These are phyloP conservation scores for Sebastes kiyomatsui DNA, from an alignment of 2,797 vertebrate genomes.

Conservation along the genomic window DNA sequence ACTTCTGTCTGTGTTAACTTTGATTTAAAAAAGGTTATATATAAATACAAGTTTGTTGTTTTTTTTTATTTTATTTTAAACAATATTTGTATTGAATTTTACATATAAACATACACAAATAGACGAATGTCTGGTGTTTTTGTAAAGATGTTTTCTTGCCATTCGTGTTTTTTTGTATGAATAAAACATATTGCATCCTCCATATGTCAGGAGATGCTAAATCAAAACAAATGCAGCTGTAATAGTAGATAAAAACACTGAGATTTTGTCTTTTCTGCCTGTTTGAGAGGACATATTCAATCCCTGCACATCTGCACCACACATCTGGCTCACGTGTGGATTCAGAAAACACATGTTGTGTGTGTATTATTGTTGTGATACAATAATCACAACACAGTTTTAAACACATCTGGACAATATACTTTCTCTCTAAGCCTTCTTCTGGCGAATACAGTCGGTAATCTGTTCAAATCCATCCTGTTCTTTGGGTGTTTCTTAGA, in stretches of 20 bases:
- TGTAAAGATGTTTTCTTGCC: background rate
- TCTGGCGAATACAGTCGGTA: constrained; percentile 35
- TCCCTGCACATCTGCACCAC: background rate
- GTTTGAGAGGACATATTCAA: background rate
- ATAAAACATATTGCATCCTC: background rate
- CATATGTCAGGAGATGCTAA: background rate
- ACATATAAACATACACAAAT: too few species aligned
- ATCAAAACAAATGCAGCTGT: background rate
- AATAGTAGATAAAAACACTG: background rate
- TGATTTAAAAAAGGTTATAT: background rate
- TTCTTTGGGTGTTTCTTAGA: constrained; percentile 49
- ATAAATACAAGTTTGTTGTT: too few species aligned
- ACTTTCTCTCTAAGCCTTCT: constrained; percentile 36
- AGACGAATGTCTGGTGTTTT: background rate
- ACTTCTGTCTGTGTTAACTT: background rate
- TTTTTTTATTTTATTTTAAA: too few species aligned
- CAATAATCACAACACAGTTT: background rate
- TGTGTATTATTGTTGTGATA: background rate
- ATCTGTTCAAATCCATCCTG: constrained; percentile 63
- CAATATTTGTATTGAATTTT: too few species aligned
- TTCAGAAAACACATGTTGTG: background rate
- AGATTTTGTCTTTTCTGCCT: background rate
- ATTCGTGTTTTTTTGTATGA: background rate
- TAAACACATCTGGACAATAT: constrained; percentile 56
- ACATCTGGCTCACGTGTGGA: background rate